phyloP scores from a whole-genome alignment of 2,113 vertebrate genomes.

The pig (Sus scrofa) region DNA sequence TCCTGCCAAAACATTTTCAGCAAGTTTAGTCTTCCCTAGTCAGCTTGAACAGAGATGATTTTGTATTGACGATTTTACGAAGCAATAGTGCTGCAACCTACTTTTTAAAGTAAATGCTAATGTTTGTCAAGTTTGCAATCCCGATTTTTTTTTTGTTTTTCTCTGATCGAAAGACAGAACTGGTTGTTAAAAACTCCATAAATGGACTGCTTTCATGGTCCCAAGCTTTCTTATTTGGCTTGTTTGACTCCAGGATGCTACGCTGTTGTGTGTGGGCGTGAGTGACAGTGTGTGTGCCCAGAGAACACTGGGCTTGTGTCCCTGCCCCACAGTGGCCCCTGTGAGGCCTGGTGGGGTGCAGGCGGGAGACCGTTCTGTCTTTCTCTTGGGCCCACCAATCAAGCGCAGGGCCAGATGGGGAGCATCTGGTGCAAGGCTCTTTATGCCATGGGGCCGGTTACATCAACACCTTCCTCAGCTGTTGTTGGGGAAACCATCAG shows the following conservation, averaged over 20 bases:
- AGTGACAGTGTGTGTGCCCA: slow-evolving; percentile 78
- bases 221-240: slow-evolving; percentile 80
- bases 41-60: slow-evolving; percentile 79
- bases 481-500: slow-evolving; percentile 40
- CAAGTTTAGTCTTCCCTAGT: slow-evolving; percentile 78
- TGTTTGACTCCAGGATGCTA: slow-evolving; percentile 76
- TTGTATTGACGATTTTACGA: slow-evolving; percentile 85
- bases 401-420: slow-evolving; percentile 81
- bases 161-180: slow-evolving; percentile 89
- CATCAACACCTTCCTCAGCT: slow-evolving; percentile 70
- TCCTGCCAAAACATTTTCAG: slow-evolving; percentile 78
- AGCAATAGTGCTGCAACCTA: slow-evolving; percentile 79
- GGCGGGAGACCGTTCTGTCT: slow-evolving; percentile 86
- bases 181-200: slow-evolving; percentile 77
- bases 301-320: slow-evolving; percentile 82
- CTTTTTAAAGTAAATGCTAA: slow-evolving; percentile 88
- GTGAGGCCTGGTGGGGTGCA: slow-evolving; percentile 73
- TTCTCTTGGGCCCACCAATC: slow-evolving; percentile 88
- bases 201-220: slow-evolving; percentile 70
- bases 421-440: slow-evolving; percentile 79
- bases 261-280: slow-evolving; percentile 72
- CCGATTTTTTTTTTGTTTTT: slow-evolving; percentile 83
- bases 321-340: slow-evolving; percentile 79
- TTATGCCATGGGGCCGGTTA: slow-evolving; percentile 86
- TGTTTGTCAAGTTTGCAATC: slow-evolving; percentile 87